Percentiles rank a stretch among this genome's conserved stretches.
Evolutionary conservation across 2,113 vertebrate species (phyloP).

Genomic region (Platysternon megacephalum): DNA sequence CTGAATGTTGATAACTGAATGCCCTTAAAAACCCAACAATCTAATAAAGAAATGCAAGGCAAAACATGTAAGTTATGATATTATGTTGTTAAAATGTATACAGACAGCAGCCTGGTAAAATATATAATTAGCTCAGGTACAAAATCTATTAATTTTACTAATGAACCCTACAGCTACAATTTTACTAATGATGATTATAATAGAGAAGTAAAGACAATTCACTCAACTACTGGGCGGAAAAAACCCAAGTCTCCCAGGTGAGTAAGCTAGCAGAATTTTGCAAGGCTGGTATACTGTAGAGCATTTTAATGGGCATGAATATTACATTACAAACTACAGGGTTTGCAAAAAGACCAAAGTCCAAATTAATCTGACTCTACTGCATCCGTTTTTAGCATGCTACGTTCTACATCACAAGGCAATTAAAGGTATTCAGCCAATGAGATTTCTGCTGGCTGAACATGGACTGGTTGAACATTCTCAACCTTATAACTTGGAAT

Average conservation of each 20-base stretch:
- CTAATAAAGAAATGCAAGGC: not conserved
- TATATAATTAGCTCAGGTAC: not conserved
- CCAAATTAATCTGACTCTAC: not conserved
- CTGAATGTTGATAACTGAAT: conserved; percentile 6
- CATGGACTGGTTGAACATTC: not conserved
- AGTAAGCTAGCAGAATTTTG: not conserved
- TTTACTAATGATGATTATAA: not conserved
- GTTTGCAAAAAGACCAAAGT: not conserved
- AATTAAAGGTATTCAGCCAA: not conserved
- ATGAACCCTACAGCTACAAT: not conserved
- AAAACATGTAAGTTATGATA: rapidly evolving
- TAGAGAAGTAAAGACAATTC: not conserved
- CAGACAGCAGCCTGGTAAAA: not conserved
- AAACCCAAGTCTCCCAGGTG: not conserved
- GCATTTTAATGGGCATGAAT: not conserved
- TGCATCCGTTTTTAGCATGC: not conserved
- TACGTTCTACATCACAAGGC: not conserved
- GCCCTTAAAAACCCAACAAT: not conserved
- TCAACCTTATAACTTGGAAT: not conserved
- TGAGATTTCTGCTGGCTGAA: not conserved
- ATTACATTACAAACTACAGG: not conserved
- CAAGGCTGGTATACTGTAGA: not conserved
- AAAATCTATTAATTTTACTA: not conserved
- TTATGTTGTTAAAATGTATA: rapidly evolving
- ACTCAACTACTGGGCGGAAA: not conserved